phyloP scores from a whole-genome alignment of 2,797 vertebrate species.

The Clarias platycephalus region DNA sequence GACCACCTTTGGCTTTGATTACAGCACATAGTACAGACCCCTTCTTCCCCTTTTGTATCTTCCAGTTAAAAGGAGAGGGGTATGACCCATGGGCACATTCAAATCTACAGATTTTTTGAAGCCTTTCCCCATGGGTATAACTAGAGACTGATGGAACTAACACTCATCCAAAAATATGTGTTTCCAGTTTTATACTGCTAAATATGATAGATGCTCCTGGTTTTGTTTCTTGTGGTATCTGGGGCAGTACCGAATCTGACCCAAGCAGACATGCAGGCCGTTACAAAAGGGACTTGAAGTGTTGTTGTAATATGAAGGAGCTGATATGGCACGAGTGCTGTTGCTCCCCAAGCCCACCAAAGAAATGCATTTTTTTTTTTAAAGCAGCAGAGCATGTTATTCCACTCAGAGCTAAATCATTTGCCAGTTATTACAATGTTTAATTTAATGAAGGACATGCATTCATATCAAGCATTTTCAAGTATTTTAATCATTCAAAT shows the following conservation, averaged over 20 bases:
- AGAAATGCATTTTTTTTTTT: too few species aligned
- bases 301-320: background rate
- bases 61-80: background rate
- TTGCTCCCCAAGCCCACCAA: too few species aligned
- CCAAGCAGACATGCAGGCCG: background rate
- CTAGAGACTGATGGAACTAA: background rate
- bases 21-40: background rate
- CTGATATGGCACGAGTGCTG: background rate
- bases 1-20: background rate
- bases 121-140: background rate
- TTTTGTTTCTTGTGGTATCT: constrained; percentile 7
- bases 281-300: background rate
- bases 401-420: background rate
- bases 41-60: background rate
- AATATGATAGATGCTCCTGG: background rate
- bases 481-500: background rate
- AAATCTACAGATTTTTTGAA: too few species aligned
- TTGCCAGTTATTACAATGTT: background rate
- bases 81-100: background rate
- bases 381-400: background rate
- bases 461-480: too few species aligned
- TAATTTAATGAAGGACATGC: background rate
- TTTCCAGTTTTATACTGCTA: background rate
- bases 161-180: background rate
- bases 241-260: background rate